Evolutionary conservation across 2,113 vertebrate genomes (phyloP).

Genomic region (Pygoscelis adeliae): DNA sequence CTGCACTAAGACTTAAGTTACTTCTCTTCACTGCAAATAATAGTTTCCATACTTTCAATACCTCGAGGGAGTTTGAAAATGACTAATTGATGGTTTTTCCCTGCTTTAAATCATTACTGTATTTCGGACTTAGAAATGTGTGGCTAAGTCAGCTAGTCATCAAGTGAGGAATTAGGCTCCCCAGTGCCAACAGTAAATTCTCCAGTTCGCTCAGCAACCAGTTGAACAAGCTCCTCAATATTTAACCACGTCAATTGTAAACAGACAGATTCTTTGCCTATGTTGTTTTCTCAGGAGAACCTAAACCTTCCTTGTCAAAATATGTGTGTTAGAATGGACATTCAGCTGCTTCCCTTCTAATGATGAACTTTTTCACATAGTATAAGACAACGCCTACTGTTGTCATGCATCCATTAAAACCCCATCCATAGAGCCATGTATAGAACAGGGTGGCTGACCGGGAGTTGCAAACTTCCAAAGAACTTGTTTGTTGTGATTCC

Average conservation of each 20-base stretch:
- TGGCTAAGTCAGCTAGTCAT: slow-evolving; percentile 1
- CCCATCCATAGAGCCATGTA: background rate
- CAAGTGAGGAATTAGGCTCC: slow-evolving; percentile 16
- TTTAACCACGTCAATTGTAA: slow-evolving; percentile 40
- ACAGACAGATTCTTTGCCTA: slow-evolving; percentile 24
- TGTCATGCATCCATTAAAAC: slow-evolving; percentile 43
- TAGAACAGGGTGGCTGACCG: background rate
- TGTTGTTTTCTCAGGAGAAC: slow-evolving; percentile 47
- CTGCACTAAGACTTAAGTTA: slow-evolving; percentile 27
- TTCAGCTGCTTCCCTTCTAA: slow-evolving; percentile 44
- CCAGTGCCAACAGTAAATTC: background rate
- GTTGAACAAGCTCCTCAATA: slow-evolving; percentile 34
- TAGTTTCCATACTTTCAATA: slow-evolving; percentile 47
- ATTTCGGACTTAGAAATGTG: slow-evolving; percentile 33
- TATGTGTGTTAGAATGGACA: slow-evolving; percentile 28
- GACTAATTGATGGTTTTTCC: slow-evolving; percentile 61
- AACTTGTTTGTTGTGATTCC: background rate
- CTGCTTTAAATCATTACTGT: slow-evolving; percentile 61
- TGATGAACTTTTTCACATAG: slow-evolving; percentile 45
- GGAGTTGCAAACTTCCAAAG: background rate
- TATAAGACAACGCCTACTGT: background rate
- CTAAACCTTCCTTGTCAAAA: slow-evolving; percentile 57
- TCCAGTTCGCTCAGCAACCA: slow-evolving; percentile 18
- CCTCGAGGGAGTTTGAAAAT: slow-evolving; percentile 34
- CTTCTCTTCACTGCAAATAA: slow-evolving; percentile 42